phyloP scores from a whole-genome alignment of 2,113 vertebrate genomes.

The Oreochromis niloticus region DNA sequence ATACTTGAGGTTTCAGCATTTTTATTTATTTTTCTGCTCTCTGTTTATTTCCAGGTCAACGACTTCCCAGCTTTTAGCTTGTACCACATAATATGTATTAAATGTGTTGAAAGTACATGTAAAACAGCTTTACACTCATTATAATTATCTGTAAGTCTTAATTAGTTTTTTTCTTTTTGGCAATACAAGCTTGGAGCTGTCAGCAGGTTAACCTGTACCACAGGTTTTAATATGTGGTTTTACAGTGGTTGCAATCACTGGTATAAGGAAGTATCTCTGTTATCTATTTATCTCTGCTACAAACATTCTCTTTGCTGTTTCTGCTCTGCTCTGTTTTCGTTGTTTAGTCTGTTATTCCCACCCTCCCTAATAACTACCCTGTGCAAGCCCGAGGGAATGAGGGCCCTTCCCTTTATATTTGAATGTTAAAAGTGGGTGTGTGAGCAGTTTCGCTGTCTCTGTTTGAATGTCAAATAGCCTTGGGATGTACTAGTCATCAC shows the following conservation, averaged over 20 bases:
- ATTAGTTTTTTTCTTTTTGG: neutral
- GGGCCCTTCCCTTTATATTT: slow-evolving; percentile 54
- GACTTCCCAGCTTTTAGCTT: neutral
- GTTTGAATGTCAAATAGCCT: slow-evolving; percentile 59
- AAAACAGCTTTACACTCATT: neutral
- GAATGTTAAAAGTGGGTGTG: slow-evolving; percentile 67
- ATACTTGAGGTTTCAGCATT: neutral
- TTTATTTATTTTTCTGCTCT: neutral
- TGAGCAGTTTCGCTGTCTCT: slow-evolving; percentile 47
- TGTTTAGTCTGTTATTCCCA: slow-evolving; percentile 31
- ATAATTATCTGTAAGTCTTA: neutral
- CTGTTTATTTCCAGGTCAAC: neutral
- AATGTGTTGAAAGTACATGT: neutral
- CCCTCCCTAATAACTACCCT: slow-evolving; percentile 42
- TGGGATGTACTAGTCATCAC: slow-evolving; percentile 28
- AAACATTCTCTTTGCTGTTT: slow-evolving; percentile 11
- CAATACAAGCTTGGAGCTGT: neutral
- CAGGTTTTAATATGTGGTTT: slow-evolving; percentile 7
- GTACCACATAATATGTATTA: neutral
- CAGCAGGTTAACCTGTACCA: neutral
- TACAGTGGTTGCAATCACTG: neutral
- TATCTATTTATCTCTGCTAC: neutral
- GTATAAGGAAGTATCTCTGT: neutral
- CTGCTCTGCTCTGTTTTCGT: slow-evolving; percentile 8
- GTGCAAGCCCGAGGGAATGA: slow-evolving; percentile 21